A percentile compares a stretch with the other conserved stretches of the same genome.
These are phyloP conservation scores for Lithophane leautieri DNA, from an alignment of 2,888 invertebrate genomes.

Conservation along the genomic window DNA sequence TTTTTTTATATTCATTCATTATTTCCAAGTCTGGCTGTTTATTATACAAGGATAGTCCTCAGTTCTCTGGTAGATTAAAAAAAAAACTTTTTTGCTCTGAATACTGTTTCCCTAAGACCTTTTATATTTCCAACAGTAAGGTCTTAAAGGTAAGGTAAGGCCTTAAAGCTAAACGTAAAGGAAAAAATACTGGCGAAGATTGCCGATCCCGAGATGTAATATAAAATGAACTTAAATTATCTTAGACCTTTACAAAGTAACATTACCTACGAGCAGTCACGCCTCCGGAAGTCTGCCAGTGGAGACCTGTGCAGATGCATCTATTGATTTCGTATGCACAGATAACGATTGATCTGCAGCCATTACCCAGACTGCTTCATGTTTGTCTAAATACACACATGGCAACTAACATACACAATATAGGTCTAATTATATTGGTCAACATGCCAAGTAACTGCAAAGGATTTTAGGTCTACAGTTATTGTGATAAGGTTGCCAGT, in stretches of 20 bases:
- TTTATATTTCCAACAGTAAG: background rate
- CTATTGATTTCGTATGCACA: slow-evolving; percentile 69
- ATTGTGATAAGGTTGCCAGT: slow-evolving; percentile 31
- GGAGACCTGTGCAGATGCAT: slow-evolving; percentile 65
- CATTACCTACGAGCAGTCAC: slow-evolving; percentile 51
- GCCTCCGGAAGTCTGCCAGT: slow-evolving; percentile 67
- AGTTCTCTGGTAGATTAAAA: background rate
- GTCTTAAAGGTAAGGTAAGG: background rate
- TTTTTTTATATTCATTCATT: background rate
- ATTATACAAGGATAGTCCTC: background rate
- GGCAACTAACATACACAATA: slow-evolving; percentile 36
- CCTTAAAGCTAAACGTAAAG: background rate
- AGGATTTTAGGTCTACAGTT: slow-evolving; percentile 31
- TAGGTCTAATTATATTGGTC: slow-evolving; percentile 63
- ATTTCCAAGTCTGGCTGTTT: background rate
- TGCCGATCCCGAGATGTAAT: background rate
- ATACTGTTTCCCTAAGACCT: background rate
- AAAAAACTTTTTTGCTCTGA: background rate
- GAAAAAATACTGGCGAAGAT: background rate
- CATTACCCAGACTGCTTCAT: slow-evolving; percentile 62
- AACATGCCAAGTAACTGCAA: slow-evolving; percentile 20
- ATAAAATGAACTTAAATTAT: slow-evolving; percentile 15
- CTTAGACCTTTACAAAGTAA: slow-evolving; percentile 54
- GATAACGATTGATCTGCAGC: slow-evolving; percentile 69
- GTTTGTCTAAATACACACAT: slow-evolving; percentile 64